Conservation (phyloP, 2,797 vertebrate genomes). For the Adrianichthys oophorus region DNA sequence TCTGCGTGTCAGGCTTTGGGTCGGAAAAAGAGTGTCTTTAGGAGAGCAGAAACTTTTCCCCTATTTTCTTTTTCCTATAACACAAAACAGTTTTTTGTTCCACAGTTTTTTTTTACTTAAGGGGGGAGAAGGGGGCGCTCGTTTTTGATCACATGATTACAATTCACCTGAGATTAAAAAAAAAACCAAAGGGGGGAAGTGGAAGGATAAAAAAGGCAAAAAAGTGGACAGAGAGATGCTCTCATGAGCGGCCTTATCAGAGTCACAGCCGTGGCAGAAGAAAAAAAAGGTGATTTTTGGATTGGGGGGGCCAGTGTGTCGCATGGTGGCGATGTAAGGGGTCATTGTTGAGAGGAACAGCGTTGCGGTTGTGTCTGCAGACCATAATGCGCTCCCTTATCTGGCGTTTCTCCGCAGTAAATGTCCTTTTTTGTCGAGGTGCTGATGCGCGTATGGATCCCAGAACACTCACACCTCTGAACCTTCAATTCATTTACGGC, state of each 20-base stretch:
- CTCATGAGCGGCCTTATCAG: constrained; percentile 71
- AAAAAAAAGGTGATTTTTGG: constrained; percentile 56
- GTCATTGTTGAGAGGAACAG: constrained; percentile 75
- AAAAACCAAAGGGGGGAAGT: constrained; percentile 61
- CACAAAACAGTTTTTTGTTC: constrained; percentile 80
- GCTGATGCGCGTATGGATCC: constrained; percentile 38
- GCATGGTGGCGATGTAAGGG: constrained; percentile 66
- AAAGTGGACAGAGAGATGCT: constrained; percentile 76
- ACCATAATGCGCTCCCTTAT: constrained; percentile 34
- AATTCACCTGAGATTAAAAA: constrained; percentile 79
- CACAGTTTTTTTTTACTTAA: constrained; percentile 65
- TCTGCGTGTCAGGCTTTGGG: constrained; percentile 54
- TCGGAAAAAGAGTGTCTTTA: constrained; percentile 52
- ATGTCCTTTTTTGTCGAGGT: constrained; percentile 34
- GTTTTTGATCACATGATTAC: constrained; percentile 78
- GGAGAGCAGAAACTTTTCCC: constrained; percentile 57
- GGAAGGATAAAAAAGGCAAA: constrained; percentile 55
- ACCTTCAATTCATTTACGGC: too few relatives aligned
- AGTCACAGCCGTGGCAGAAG: constrained; percentile 67
- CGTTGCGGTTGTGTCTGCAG: constrained; percentile 63
- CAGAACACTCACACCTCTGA: too few relatives aligned
- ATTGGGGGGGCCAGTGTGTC: constrained; percentile 48
- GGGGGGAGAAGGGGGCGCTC: constrained; percentile 64
- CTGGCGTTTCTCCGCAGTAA: constrained; percentile 40
- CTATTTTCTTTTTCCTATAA: constrained; percentile 68